Evolutionary conservation across 2,888 invertebrate genomes (phyloP), one percentile per base, ranked within the genome.

Genomic region (Enoplolaimus lenunculus): DNA sequence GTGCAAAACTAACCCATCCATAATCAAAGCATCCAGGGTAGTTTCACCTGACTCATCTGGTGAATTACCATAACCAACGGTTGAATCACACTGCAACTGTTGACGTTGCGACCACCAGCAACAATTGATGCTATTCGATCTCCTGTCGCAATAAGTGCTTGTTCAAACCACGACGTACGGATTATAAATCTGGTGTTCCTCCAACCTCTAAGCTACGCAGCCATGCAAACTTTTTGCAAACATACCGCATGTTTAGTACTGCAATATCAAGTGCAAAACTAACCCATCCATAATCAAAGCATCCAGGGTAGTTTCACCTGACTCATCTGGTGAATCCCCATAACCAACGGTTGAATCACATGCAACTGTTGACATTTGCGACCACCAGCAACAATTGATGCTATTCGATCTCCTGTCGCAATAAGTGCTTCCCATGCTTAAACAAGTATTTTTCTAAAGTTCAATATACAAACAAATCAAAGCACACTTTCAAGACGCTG

Each of bases 281-380:
- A 84, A 92, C 91, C 97, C 97, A 84, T 98, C 94, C 89, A 98
- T 94, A 60, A 98, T 87, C 84, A 98, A 86, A 0, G 97, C 94
- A 84, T 98, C 98, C 34, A 98, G 84, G 1, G 95, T 93, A 0
- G 93, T 93, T 83, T 97, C 95, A 28, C 95, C 93, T 78, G 86
- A 85, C 84, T 98, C 98, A 84, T 97, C 93, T 0, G 98, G 97
- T 77, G 90, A 92, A 3, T 94, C 93, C 1, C 98, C 98, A 82
- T 85, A 97, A 0, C 98, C 98, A 0, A 99, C 97, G 0, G 93
- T 92, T 1, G 87, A 87, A 80, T 92, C 91, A 81, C 97, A 97
- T 92, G 93, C 71, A 87, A 83, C 16, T 83, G 83, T 82, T 98
- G 95, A 81, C 97, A 97, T 1, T 86, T 84, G 2, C 87, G 85